Conservation (phyloP, 2,113 vertebrate species). For the Protobothrops mucrosquamatus region DNA sequence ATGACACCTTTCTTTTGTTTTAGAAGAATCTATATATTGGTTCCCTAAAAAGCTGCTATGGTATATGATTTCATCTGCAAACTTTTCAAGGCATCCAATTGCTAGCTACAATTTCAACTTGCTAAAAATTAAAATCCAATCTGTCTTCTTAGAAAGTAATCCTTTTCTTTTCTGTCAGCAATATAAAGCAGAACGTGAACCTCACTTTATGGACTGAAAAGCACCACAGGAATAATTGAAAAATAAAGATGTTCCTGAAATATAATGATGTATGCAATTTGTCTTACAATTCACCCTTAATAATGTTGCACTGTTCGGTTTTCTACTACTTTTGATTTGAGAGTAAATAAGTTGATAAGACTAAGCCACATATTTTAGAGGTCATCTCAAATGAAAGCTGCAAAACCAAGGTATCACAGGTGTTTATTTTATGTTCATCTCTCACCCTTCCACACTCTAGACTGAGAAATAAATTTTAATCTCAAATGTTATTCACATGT, state of each 20-base stretch:
- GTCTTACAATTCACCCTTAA: constrained; percentile 2
- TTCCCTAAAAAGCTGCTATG: neutral
- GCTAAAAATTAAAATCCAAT: constrained; percentile 31
- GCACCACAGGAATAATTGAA: neutral
- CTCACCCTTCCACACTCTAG: neutral
- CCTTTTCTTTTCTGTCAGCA: neutral
- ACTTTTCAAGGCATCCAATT: constrained; percentile 14
- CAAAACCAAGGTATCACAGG: neutral
- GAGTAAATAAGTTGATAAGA: neutral
- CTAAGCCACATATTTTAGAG: neutral
- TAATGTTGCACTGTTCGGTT: constrained; percentile 27
- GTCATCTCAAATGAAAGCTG: neutral
- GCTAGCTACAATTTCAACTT: constrained; percentile 27
- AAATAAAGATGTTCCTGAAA: constrained; percentile 6
- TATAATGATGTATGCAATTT: constrained; percentile 1
- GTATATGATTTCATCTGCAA: accelerated
- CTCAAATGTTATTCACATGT: neutral
- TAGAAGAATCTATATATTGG: neutral
- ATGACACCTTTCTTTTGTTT: neutral
- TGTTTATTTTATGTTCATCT: neutral
- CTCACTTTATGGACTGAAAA: constrained; percentile 20
- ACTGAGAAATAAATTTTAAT: constrained; percentile 12
- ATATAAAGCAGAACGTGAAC: neutral
- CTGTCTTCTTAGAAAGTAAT: constrained; percentile 16
- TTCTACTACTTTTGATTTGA: neutral